Evolutionary conservation across 2,797 vertebrate genomes (phyloP).

Genomic region (Taenioides sp.): DNA sequence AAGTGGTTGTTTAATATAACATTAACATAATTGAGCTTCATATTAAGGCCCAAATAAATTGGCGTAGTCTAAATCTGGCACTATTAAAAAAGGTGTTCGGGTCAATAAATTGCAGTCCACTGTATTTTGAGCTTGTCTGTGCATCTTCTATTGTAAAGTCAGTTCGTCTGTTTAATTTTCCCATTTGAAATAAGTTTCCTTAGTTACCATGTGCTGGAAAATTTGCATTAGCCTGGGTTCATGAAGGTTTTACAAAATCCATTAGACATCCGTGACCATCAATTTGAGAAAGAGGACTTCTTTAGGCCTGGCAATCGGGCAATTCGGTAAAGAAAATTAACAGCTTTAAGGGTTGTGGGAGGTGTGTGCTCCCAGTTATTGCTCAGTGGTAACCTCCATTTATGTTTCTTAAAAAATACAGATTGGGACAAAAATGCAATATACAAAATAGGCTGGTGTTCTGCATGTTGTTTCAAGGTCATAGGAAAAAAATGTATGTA

Average conservation of each 20-base stretch:
- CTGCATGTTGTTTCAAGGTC: neutral
- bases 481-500: neutral
- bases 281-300: constrained; percentile 53
- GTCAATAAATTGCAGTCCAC: constrained; percentile 14
- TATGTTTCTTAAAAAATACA: constrained; percentile 38
- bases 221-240: constrained; percentile 53
- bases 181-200: constrained; percentile 55
- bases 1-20: neutral
- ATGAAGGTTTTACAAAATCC: constrained; percentile 49
- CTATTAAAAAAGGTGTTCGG: neutral
- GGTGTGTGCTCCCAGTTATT: constrained; percentile 26
- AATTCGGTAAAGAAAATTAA: constrained; percentile 29
- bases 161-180: constrained; percentile 48
- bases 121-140: constrained; percentile 5
- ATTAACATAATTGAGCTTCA: neutral
- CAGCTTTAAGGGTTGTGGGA: constrained; percentile 33
- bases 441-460: constrained; percentile 17
- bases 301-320: constrained; percentile 44
- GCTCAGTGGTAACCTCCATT: constrained; percentile 48
- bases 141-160: constrained; percentile 18
- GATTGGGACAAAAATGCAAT: constrained; percentile 40
- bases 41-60: no score
- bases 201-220: constrained; percentile 30
- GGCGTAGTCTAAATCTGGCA: neutral
- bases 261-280: constrained; percentile 33